Evolutionary conservation across 2,113 vertebrate species (phyloP), one percentile per base, ranked within the genome.

Genomic region (Desmodus rotundus): DNA sequence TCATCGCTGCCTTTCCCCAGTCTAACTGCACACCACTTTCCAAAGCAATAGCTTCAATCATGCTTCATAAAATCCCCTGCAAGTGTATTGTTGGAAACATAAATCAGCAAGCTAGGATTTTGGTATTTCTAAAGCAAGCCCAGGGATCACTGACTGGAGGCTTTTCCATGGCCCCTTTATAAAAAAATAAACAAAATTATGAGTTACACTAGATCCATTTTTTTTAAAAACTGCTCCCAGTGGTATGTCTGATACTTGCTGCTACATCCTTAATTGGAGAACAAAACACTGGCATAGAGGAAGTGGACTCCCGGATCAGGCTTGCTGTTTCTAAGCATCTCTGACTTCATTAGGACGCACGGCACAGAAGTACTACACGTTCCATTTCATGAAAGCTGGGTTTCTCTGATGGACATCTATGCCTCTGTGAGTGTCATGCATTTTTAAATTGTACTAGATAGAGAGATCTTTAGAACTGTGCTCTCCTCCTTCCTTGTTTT

Each of bases 41-140:
- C 61, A 97, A 96, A 96, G 95, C 96, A 97, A 98, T 97, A 97
- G 87, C 92, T 97, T 96, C 97, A 96, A 97, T 97, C 97, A 96
- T 83, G 97, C 97, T 97, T 97, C 96, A 91, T 91, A 97, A 97
- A 98, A 97, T 95, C 96, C 94, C 86, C 84, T 95, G 96, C 86
- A 97, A 97, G 93, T 96, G 73, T 91, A 97, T 87, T 94, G 86
- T 87, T 93, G 93, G 78, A 96, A 98, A 96, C 70, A 97, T 38
- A 98, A 98, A 97, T 94, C 78, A 68, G 94, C 82, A 96, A 84
- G 36, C 36, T 68, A 77, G 7, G 61, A 87, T 76, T 96, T 95
- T 3, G 76, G 0, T 82, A 89, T 97, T 97, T 97, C 94, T 73
- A 97, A 98, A 96, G 85, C 41, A 3, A 98, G 56, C 28, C 54